Conservation (phyloP, 1,140 invertebrate genomes). For the Aricia agestis region DNA sequence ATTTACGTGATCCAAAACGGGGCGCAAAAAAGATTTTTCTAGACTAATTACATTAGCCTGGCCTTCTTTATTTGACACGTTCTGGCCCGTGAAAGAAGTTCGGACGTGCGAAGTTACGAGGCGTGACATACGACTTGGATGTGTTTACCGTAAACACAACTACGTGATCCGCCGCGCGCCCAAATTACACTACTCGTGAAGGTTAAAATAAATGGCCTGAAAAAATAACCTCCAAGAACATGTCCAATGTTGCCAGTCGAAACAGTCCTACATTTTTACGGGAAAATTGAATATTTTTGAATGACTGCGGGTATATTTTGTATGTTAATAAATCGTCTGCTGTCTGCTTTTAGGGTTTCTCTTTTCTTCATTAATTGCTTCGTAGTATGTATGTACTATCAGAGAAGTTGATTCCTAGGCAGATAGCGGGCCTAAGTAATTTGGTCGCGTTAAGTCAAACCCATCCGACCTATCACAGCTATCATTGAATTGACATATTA, state of each 20-base stretch:
- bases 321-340: too few species aligned
- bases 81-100: neutral
- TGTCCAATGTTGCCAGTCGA: too few species aligned
- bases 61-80: constrained; percentile 13
- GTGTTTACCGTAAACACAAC: constrained; percentile 4
- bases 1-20: neutral
- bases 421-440: too few species aligned
- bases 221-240: neutral
- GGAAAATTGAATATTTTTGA: neutral
- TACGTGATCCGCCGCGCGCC: constrained; percentile 2
- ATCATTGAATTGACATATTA: too few species aligned
- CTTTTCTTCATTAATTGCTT: too few species aligned
- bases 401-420: too few species aligned
- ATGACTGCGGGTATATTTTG: too few species aligned
- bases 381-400: too few species aligned
- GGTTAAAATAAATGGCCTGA: neutral
- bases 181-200: constrained; percentile 2
- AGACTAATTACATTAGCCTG: constrained; percentile 15
- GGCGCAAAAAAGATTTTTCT: neutral
- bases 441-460: too few species aligned
- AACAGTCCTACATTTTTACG: too few species aligned
- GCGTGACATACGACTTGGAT: constrained; percentile 18
- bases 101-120: constrained; percentile 16
- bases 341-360: too few species aligned
- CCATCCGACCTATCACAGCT: too few species aligned